Evolutionary conservation across 2,113 vertebrate species (phyloP), one percentile per base, ranked within the genome.

Genomic region (Forbesichthys papilliferus): DNA sequence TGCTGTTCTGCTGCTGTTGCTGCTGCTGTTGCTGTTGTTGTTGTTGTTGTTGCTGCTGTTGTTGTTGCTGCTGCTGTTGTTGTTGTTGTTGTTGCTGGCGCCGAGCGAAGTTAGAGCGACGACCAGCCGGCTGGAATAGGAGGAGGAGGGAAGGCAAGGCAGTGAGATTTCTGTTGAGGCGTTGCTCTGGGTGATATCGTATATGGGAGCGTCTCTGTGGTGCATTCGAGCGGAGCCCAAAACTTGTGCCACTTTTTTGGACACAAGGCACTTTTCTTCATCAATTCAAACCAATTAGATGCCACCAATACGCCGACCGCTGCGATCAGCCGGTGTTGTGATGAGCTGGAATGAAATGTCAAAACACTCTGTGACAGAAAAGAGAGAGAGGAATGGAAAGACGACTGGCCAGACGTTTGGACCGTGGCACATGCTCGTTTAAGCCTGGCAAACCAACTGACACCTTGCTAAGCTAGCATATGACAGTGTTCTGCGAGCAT

Each of bases 1-100:
- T 64, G 2, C 67, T 88, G 81, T 85, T 89, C 66, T 89, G 84
- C 75, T 87, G 87, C 9, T 90, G 84, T 3, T 84, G 84, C n/a
- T 66, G 64, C 34, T 66, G 64, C 14, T 54, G 62, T 11, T 64
- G 49, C 1, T 52, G 63, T 14, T 84, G 84, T 49, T 89, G 87
- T 54, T 87, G 89, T 3, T 86, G 87, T 1, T 61, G 56, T 3
- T 58, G 59, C 1, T 58, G 56, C 1, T 61, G 59, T 3, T 58
- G 20, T 5, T 60, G 58, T 5, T 60, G 58, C 14, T 60, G 58
- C 6, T 60, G 58, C 1, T 60, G 27, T 2, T 60, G 34, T 12
- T 60, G 58, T 3, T 60, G 27, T 6, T 60, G 34, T 1, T 42
- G 58, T 57, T 87, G 89, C 4, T 86, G 87, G 3, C 87, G 87